phyloP scores from a whole-genome alignment of 2,113 vertebrate species.

The Fulica atra region DNA sequence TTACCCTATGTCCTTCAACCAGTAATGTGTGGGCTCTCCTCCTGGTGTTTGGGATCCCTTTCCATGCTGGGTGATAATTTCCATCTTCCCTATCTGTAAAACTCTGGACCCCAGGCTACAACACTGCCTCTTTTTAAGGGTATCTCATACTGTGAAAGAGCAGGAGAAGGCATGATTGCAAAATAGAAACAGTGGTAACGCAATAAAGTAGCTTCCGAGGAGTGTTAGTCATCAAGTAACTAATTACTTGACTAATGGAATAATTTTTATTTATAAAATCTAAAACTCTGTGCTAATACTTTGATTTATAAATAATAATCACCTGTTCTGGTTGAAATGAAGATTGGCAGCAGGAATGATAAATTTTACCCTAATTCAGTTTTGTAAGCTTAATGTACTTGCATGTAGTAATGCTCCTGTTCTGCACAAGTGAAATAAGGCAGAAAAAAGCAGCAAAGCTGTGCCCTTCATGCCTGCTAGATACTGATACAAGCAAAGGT shows the following conservation, averaged over 20 bases:
- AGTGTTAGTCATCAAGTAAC: neutral
- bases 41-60: neutral
- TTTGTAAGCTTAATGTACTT: neutral
- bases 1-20: neutral
- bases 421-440: neutral
- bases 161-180: neutral
- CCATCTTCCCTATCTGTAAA: neutral
- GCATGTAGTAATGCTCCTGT: neutral
- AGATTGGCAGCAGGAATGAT: neutral
- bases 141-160: neutral
- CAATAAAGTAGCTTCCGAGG: neutral
- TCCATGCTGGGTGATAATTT: neutral
- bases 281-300: neutral
- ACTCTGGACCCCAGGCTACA: neutral
- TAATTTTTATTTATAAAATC: neutral
- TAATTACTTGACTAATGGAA: neutral
- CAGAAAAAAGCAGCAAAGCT: neutral
- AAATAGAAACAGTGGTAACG: neutral
- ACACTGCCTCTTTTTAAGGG: neutral
- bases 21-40: neutral
- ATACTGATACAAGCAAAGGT: neutral
- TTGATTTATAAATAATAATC: neutral
- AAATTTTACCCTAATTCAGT: neutral
- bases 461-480: neutral
- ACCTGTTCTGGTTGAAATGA: neutral